A percentile compares a stretch with the other conserved stretches of the same genome.
These are phyloP conservation scores for Acyrthosiphon pisum DNA, from an alignment of 1,140 invertebrate genomes.

Conservation along the genomic window DNA sequence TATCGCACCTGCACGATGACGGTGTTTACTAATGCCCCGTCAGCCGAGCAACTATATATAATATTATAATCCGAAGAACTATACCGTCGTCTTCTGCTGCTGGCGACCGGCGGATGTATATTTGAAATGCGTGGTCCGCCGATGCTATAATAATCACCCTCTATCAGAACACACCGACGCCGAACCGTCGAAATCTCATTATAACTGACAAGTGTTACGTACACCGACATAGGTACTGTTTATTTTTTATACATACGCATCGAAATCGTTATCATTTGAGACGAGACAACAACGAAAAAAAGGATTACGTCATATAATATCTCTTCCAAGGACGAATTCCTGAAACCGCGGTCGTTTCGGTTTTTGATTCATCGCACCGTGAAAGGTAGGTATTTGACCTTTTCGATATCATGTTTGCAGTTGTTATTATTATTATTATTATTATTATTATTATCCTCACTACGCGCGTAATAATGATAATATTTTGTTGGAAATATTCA, in stretches of 20 bases:
- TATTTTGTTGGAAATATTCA: neutral
- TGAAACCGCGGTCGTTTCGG: neutral
- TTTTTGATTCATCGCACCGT: neutral
- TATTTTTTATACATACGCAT: neutral
- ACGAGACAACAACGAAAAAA: neutral
- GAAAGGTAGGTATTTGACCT: slow-evolving; percentile 12
- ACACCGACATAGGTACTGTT: no score
- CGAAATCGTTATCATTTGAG: neutral
- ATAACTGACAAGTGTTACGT: neutral
- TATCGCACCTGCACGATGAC: neutral
- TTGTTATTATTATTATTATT: neutral
- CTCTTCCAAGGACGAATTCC: neutral
- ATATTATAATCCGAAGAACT: neutral
- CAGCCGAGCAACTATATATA: neutral
- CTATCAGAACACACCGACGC: neutral
- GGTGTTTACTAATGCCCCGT: neutral
- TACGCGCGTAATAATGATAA: neutral
- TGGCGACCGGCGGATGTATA: neutral
- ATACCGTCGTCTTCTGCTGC: neutral
- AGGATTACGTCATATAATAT: neutral
- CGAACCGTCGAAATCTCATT: neutral
- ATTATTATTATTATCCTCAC: neutral
- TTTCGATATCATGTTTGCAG: neutral
- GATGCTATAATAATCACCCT: neutral
- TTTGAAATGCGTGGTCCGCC: neutral